Percentiles rank a stretch among this genome's conserved stretches.
Conservation (phyloP, 2,797 vertebrate species). For the Chaetodon trifasciatus region DNA sequence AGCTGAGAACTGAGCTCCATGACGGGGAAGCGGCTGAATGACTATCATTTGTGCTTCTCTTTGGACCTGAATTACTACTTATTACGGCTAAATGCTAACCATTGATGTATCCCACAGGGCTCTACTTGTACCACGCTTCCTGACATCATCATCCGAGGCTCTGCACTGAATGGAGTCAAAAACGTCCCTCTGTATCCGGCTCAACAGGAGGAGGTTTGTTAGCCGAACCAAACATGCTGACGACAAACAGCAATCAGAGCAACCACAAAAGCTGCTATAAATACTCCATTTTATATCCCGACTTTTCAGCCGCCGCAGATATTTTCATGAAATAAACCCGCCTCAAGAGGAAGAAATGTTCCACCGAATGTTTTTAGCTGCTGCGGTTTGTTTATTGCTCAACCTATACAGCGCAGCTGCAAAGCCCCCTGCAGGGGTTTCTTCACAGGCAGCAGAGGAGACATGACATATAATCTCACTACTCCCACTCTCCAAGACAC, state of each 20-base stretch:
- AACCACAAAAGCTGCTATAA: constrained; percentile 32
- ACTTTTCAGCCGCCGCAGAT: neutral
- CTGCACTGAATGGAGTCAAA: constrained; percentile 29
- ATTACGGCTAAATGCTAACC: constrained; percentile 60
- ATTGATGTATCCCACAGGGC: constrained; percentile 46
- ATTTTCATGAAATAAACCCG: constrained; percentile 14
- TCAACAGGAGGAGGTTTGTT: constrained; percentile 54
- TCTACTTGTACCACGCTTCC: constrained; percentile 32
- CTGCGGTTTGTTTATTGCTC: constrained; percentile 34
- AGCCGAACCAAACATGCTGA: constrained; percentile 6
- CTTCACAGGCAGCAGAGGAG: constrained; percentile 23
- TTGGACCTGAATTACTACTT: constrained; percentile 39
- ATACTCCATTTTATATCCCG: constrained; percentile 26
- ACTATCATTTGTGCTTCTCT: constrained; percentile 35
- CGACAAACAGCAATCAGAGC: constrained; percentile 34
- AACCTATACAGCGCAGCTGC: constrained; percentile 17
- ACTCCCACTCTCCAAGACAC: constrained; percentile 41
- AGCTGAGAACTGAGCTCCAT: constrained; percentile 35
- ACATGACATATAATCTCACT: constrained; percentile 58
- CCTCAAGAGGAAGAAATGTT: constrained; percentile 22
- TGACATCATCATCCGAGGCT: constrained; percentile 39
- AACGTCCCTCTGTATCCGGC: constrained; percentile 13
- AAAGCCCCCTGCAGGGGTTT: constrained; percentile 25
- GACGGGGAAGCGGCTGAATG: constrained; percentile 12
- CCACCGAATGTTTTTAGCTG: constrained; percentile 5